A percentile compares a stretch with the other conserved stretches of the same genome.
Conservation (phyloP, 1,140 invertebrate genomes). For the Cherax destructor region DNA sequence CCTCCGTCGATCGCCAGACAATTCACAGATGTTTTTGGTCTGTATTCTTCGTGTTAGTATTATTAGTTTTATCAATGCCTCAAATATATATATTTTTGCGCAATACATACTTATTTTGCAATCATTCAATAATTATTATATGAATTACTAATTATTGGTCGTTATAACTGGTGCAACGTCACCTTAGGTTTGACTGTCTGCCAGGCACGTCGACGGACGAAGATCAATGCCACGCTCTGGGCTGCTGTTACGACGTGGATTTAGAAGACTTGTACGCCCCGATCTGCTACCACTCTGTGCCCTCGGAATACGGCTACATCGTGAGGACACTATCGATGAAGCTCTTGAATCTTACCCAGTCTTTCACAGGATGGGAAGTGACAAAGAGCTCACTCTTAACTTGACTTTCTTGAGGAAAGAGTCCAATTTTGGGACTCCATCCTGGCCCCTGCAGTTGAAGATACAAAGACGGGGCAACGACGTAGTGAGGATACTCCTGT, state of each 20-base stretch:
- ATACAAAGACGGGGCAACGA: slow-evolving; percentile 45
- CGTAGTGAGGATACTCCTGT: slow-evolving; percentile 31
- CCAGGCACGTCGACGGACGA: not conserved
- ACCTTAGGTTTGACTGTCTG: slow-evolving; percentile 71
- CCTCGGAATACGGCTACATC: slow-evolving; percentile 58
- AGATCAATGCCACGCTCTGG: slow-evolving; percentile 11
- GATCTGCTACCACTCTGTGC: slow-evolving; percentile 62
- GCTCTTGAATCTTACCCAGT: not conserved
- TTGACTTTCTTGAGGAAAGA: not conserved
- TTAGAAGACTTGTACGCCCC: slow-evolving; percentile 14
- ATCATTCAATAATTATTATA: too few relatives aligned
- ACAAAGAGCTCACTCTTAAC: slow-evolving; percentile 7
- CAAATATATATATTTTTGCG: too few relatives aligned
- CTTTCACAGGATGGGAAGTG: not conserved
- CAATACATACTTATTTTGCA: too few relatives aligned
- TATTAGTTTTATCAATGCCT: too few relatives aligned
- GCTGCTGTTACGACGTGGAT: slow-evolving; percentile 57
- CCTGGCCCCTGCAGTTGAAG: slow-evolving; percentile 29
- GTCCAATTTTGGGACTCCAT: slow-evolving; percentile 30
- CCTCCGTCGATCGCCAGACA: too few relatives aligned
- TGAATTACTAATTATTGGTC: too few relatives aligned
- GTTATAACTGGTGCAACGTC: too few relatives aligned
- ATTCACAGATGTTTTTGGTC: not conserved
- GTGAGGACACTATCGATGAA: not conserved
- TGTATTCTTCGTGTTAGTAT: not conserved